These are phyloP conservation scores for Brienomyrus brachyistius DNA, from an alignment of 2,113 vertebrate species.

Conservation along the genomic window DNA sequence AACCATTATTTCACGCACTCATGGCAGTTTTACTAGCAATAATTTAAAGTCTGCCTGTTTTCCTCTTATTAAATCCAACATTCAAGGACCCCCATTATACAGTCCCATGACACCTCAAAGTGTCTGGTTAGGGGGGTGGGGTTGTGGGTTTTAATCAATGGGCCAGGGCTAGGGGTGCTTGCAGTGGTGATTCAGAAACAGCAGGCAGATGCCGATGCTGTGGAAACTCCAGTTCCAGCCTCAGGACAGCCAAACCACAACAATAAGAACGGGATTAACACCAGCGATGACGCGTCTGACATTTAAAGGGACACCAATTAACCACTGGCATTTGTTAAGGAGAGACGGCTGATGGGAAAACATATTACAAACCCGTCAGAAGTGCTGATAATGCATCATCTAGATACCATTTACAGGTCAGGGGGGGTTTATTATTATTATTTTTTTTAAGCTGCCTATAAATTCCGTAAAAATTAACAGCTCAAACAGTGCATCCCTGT, in stretches of 20 bases:
- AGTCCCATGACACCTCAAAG: constrained; percentile 33
- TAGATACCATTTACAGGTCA: neutral
- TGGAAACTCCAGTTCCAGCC: constrained; percentile 17
- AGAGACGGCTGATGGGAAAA: constrained; percentile 24
- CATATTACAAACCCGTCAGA: neutral
- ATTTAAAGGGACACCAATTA: constrained; percentile 28
- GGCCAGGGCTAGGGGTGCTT: constrained; percentile 14
- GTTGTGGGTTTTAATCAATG: constrained; percentile 35
- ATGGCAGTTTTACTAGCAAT: constrained; percentile 46
- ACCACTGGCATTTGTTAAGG: constrained; percentile 43
- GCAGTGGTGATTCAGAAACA: constrained; percentile 10
- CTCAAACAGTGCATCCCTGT: neutral
- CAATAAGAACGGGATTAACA: neutral
- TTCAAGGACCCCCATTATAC: constrained; percentile 41
- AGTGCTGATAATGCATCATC: neutral
- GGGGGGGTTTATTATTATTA: neutral
- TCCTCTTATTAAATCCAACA: constrained; percentile 30
- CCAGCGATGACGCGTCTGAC: neutral
- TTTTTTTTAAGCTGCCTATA: neutral
- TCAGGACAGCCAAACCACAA: neutral
- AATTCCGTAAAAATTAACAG: neutral
- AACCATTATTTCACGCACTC: constrained; percentile 41
- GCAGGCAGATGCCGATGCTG: constrained; percentile 8
- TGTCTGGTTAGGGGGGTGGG: constrained; percentile 30
- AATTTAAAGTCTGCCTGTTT: constrained; percentile 40